Conservation (phyloP, 2,113 vertebrate species). For the Brachyistius frenatus region DNA sequence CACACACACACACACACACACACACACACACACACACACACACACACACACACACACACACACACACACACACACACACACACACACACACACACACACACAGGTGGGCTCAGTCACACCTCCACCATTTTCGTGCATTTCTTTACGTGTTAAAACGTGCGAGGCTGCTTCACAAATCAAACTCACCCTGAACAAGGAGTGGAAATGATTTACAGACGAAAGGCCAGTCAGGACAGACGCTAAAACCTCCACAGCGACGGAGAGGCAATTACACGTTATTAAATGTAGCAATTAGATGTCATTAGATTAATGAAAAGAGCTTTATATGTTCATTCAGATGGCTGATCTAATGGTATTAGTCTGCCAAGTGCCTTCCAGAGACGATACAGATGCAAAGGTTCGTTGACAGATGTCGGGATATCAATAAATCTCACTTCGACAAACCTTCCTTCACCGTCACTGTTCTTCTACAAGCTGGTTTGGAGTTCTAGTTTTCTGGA, state of each 20-base stretch:
- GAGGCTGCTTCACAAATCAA: neutral
- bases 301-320: neutral
- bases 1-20: too few species aligned
- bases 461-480: too few species aligned
- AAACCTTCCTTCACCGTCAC: too few species aligned
- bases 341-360: too few species aligned
- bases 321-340: neutral
- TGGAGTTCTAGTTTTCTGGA: too few species aligned
- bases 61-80: too few species aligned
- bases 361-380: neutral
- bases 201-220: conserved; percentile 4
- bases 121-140: neutral
- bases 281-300: neutral
- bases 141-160: conserved; percentile 32
- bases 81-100: too few species aligned
- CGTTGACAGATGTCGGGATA: neutral
- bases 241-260: neutral
- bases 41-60: too few species aligned
- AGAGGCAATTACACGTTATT: neutral
- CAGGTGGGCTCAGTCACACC: neutral
- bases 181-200: neutral
- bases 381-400: too few species aligned
- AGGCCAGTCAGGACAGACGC: neutral
- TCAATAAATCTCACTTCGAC: too few species aligned
- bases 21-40: too few species aligned